Base-by-base conservation (phyloP, 2,797 vertebrate genomes). In the Coregonus suidteri region DNA sequence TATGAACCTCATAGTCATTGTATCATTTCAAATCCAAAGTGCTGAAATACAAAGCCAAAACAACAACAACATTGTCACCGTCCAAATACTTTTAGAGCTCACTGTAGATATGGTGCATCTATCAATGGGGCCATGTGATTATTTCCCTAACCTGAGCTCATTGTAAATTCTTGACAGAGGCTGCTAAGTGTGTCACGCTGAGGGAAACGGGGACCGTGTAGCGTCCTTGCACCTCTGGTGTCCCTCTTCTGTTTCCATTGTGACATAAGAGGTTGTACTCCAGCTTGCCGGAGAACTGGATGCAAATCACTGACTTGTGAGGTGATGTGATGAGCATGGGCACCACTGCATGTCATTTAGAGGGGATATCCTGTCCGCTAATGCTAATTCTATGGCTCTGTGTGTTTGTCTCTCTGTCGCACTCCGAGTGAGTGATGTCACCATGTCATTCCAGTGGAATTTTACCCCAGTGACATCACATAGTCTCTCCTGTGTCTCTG, bases 261-360 rank as follows among this genome's bases (percentile, higher is more conserved):
- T 34, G 70, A 31, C 59, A 73, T 78, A 34, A 18, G 53, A 25
- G 51, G 71, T 56, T 72, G 53, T 73, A 54, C 82, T 77, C 74
- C 62, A 74, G 20, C 74, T 20, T 59, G 56, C 56, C n/a, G 0
- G 18, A 59, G 56, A 59, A 59, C 18, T 20, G 56, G 18, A n/a
- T 20, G 18, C 15, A 59, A 59, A 59, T 20, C 18, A 15, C n/a
- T 2, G 6, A 59, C 18, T 9, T 18, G 56, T n/a, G 56, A 59
- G 56, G 2, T 59, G 56, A 59, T 59, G 56, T 7, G 56, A n/a
- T 18, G 56, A 59, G 56, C 56, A 53, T 15, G 13, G 15, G 15
- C 15, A 7, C 18, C 54, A 59, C 5, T 7, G 54, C 18, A 59
- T n/a, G 16, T 20, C 2, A 2, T 47, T 3, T 13, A 59, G 56